phyloP scores from a whole-genome alignment of 2,888 invertebrate genomes.

The Ophioninae sp. region DNA sequence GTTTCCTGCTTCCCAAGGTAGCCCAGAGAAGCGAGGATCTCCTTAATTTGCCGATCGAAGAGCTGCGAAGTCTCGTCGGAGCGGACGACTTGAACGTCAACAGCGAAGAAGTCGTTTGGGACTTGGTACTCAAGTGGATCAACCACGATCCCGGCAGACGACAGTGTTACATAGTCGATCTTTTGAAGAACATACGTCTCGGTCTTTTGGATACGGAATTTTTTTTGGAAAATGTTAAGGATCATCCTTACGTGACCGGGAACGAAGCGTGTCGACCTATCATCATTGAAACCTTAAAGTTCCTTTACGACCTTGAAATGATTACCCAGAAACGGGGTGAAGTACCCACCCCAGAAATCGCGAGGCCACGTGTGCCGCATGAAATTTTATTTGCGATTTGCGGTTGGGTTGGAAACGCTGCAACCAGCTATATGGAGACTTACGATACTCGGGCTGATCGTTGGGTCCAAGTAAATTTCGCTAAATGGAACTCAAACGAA shows the following conservation, averaged over 20 bases:
- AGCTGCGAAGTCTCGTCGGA: slow-evolving; percentile 89
- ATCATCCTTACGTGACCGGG: slow-evolving; percentile 92
- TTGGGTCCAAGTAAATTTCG: slow-evolving; percentile 87
- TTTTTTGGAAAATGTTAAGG: slow-evolving; percentile 94
- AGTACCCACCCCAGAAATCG: slow-evolving; percentile 93
- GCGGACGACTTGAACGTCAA: slow-evolving; percentile 94
- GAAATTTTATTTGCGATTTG: slow-evolving; percentile 94
- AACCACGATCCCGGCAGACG: slow-evolving; percentile 88
- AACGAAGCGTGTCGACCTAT: slow-evolving; percentile 93
- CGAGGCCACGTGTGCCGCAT: slow-evolving; percentile 92
- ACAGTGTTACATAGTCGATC: slow-evolving; percentile 88
- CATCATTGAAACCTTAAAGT: slow-evolving; percentile 94
- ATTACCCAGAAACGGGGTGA: slow-evolving; percentile 90
- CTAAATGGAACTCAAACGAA: too few species aligned
- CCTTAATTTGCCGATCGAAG: slow-evolving; percentile 87
- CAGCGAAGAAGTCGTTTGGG: slow-evolving; percentile 94
- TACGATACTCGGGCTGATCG: slow-evolving; percentile 95
- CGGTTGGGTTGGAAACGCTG: slow-evolving; percentile 86
- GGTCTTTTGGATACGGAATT: slow-evolving; percentile 93
- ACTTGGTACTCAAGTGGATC: slow-evolving; percentile 93
- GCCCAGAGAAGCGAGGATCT: slow-evolving; percentile 89
- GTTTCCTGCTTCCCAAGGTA: slow-evolving; percentile 79
- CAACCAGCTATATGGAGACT: slow-evolving; percentile 88
- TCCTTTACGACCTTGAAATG: slow-evolving; percentile 95
- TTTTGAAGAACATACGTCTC: slow-evolving; percentile 91